These are phyloP conservation scores for Drosophila tristis DNA, from an alignment of 1,140 invertebrate genomes.

Conservation along the genomic window DNA sequence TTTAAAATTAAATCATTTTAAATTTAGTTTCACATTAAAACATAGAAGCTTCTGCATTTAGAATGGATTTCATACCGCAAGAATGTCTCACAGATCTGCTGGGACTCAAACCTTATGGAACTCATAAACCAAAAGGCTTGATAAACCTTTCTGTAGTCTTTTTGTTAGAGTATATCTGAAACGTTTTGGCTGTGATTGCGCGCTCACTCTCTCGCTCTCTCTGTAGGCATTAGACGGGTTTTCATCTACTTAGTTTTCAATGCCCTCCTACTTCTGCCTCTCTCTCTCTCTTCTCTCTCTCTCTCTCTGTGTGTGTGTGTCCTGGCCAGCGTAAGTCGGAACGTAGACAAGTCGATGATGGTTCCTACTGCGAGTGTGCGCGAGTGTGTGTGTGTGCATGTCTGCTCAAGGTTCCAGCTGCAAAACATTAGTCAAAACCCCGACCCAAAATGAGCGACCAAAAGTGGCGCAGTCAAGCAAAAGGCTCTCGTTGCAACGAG, in stretches of 20 bases:
- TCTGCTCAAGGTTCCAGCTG: constrained; percentile 43
- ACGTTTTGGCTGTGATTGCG: neutral
- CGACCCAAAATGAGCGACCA: constrained; percentile 74
- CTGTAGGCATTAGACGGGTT: constrained; percentile 25
- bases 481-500: constrained; percentile 64
- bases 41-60: no score
- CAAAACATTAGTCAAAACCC: constrained; percentile 71
- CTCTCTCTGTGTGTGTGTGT: neutral
- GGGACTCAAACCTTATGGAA: no score
- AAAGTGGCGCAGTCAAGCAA: constrained; percentile 67
- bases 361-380: constrained; percentile 17
- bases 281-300: neutral
- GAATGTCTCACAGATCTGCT: no score
- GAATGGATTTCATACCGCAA: no score
- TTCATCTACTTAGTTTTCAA: constrained; percentile 59
- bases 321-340: constrained; percentile 5
- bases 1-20: no score
- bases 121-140: no score
- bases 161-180: neutral
- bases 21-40: no score
- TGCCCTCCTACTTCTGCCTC: constrained; percentile 9
- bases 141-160: no score
- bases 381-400: constrained; percentile 45
- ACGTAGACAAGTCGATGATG: constrained; percentile 68
- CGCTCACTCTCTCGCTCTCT: neutral